phyloP scores from a whole-genome alignment of 2,888 invertebrate genomes.

The Pycnomerus fuliginosus region DNA sequence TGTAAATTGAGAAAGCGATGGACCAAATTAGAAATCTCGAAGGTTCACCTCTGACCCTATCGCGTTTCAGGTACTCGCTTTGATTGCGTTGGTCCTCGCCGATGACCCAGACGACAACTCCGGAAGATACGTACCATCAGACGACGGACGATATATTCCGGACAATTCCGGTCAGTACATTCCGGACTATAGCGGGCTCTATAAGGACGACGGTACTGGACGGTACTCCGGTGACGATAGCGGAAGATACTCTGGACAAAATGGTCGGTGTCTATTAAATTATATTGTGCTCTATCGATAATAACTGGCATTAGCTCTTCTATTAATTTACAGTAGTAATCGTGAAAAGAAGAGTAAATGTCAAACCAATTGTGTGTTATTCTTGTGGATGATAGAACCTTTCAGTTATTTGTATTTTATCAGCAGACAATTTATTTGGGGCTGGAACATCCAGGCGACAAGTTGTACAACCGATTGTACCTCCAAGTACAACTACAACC shows the following conservation, averaged over 20 bases:
- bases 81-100: not conserved
- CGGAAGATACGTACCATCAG: constrained; percentile 14
- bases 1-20: not conserved
- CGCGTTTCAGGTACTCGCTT: not conserved
- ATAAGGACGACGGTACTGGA: constrained; percentile 27
- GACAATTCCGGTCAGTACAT: constrained; percentile 27
- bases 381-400: too few species aligned
- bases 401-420: too few species aligned
- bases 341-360: too few species aligned
- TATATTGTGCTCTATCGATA: too few species aligned
- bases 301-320: constrained; percentile 12
- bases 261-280: too few species aligned
- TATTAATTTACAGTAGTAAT: too few species aligned
- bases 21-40: too few species aligned
- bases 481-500: constrained; percentile 1
- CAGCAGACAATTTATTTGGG: not conserved
- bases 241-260: constrained; percentile 31
- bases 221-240: constrained; percentile 25
- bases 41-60: not conserved
- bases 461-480: not conserved
- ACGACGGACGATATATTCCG: constrained; percentile 23
- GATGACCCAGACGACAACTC: constrained; percentile 13
- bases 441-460: not conserved
- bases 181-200: constrained; percentile 26
- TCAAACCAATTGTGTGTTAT: too few species aligned